Percentiles rank a stretch among this genome's conserved stretches.
These are phyloP conservation scores for Schizothorax lantsangensis DNA, from an alignment of 2,797 vertebrate species.

Conservation along the genomic window DNA sequence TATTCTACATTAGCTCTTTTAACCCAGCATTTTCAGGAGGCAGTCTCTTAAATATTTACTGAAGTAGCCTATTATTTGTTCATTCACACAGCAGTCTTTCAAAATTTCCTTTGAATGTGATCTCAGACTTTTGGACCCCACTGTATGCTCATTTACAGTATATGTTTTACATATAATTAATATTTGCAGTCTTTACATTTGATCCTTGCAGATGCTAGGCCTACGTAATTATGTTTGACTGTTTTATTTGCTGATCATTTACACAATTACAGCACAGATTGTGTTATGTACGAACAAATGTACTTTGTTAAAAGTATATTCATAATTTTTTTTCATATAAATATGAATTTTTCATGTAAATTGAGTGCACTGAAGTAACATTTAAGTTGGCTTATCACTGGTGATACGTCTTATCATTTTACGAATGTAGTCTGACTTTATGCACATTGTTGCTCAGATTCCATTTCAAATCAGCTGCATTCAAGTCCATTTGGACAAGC, in stretches of 20 bases:
- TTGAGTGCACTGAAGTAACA: neutral
- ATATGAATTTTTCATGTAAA: neutral
- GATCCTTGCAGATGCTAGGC: neutral
- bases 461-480: slow-evolving; percentile 1
- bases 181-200: neutral
- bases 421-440: neutral
- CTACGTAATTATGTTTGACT: neutral
- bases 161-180: neutral
- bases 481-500: neutral
- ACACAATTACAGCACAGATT: neutral
- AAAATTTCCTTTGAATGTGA: neutral
- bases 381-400: neutral
- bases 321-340: no score
- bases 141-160: neutral
- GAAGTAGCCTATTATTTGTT: neutral
- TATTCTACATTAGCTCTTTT: neutral
- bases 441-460: neutral
- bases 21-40: neutral
- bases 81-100: neutral
- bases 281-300: neutral
- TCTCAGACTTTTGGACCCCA: neutral
- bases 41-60: neutral
- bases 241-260: neutral
- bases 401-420: neutral
- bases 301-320: neutral